Percentiles rank a stretch among this genome's conserved stretches.
phyloP scores from a whole-genome alignment of 64 coral and sea anemone species.

The Dendronephthya gigantea region DNA sequence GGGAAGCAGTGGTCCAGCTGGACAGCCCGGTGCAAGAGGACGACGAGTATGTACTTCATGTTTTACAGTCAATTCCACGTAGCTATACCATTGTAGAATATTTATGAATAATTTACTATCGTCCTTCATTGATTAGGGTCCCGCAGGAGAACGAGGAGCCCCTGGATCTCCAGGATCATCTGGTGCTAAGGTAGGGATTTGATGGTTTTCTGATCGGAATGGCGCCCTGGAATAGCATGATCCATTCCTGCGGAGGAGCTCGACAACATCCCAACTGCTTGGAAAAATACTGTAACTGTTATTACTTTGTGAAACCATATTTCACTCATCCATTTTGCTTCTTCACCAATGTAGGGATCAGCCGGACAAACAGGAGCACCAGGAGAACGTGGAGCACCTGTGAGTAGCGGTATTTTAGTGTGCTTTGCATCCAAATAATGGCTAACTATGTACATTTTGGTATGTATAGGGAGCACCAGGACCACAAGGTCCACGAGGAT shows the following conservation, averaged over 20 bases:
- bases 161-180: constrained; percentile 44
- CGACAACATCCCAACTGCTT: no score
- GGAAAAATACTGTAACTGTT: no score
- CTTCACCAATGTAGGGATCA: neutral
- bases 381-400: neutral
- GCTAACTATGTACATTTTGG: neutral
- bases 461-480: neutral
- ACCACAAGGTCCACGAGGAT: neutral
- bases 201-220: neutral
- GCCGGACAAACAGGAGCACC: neutral
- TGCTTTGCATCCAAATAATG: neutral
- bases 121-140: constrained; percentile 28
- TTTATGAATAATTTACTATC: no score
- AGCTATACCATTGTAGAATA: no score
- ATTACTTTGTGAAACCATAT: no score
- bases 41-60: neutral
- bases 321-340: no score
- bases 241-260: no score
- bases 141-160: constrained; percentile 45
- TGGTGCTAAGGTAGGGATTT: neutral
- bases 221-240: no score
- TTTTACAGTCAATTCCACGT: no score
- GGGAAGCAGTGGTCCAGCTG: neutral
- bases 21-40: neutral
- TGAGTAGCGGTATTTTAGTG: neutral